Evolutionary conservation across 2,113 vertebrate species (phyloP).

Genomic region (Romanogobio albipinnatus): DNA sequence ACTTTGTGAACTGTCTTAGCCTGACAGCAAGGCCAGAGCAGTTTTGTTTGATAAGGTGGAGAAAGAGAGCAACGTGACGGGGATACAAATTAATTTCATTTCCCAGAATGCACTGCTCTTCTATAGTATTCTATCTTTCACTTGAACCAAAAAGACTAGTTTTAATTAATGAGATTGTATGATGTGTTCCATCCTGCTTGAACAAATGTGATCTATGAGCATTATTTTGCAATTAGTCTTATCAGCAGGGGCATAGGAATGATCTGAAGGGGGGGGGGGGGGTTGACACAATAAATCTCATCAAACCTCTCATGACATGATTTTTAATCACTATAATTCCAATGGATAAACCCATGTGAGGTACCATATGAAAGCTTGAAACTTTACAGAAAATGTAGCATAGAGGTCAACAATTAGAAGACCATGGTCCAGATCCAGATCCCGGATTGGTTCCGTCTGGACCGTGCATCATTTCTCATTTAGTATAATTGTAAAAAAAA

Average conservation of each 20-base stretch:
- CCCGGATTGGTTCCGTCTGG: not conserved
- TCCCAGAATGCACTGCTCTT: not conserved
- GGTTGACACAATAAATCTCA: not conserved
- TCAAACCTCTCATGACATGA: not conserved
- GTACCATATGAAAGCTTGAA: not conserved
- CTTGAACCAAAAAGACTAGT: not conserved
- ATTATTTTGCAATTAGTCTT: constrained; percentile 26
- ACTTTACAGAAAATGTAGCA: not conserved
- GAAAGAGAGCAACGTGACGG: not conserved
- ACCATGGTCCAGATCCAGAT: not conserved
- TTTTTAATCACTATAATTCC: not conserved
- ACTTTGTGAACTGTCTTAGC: constrained; percentile 6
- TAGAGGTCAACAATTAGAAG: not conserved
- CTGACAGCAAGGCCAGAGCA: not conserved
- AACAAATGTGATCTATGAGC: constrained; percentile 5
- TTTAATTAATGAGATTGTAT: constrained; percentile 30
- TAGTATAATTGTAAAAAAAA: not conserved
- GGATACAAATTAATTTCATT: not conserved
- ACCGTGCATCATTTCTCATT: not conserved
- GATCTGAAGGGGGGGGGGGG: not conserved
- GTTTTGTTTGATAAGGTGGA: not conserved
- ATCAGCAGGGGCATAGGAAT: not conserved
- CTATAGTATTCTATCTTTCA: not conserved
- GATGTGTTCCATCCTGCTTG: constrained; percentile 7
- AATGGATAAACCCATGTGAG: not conserved